Evolutionary conservation across 2,888 invertebrate species (phyloP).

Genomic region (Scelioninae gen. 1): DNA sequence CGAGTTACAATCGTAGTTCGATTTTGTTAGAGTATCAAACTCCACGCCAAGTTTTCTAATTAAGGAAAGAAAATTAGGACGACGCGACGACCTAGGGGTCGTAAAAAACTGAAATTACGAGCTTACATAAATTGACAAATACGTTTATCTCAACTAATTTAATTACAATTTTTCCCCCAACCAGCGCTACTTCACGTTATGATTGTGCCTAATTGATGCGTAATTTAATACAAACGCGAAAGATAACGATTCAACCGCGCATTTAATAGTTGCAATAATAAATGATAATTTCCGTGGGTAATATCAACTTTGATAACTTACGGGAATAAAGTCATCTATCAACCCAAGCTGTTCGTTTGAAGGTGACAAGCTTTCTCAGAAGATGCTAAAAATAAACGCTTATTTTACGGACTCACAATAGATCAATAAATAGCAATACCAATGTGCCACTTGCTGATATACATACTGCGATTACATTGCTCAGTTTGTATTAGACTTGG

Average conservation of each 20-base stretch:
- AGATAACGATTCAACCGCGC: background rate
- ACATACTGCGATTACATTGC: conserved; percentile 79
- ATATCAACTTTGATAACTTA: background rate
- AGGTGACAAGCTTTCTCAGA: background rate
- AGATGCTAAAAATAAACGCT: conserved; percentile 8
- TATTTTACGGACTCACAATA: conserved; percentile 72
- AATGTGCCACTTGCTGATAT: conserved; percentile 78
- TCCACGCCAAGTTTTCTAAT: conserved; percentile 57
- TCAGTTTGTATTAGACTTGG: conserved; percentile 70
- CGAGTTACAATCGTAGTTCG: conserved; percentile 59
- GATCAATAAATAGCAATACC: conserved; percentile 74
- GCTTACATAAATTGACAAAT: conserved; percentile 23
- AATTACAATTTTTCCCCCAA: conserved; percentile 1
- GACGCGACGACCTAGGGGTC: background rate
- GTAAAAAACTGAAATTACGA: conserved; percentile 49
- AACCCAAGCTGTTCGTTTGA: background rate
- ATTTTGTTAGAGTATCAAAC: conserved; percentile 48
- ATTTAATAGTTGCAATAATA: conserved; percentile 11
- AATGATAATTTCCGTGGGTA: conserved; percentile 1
- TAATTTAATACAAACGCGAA: conserved; percentile 10
- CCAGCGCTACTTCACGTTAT: conserved; percentile 1
- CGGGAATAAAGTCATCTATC: background rate
- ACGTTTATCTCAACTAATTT: conserved; percentile 10
- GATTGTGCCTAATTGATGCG: conserved; percentile 11
- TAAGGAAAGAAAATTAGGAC: conserved; percentile 54